These are phyloP conservation scores for Porphyrio hochstetteri DNA, from an alignment of 2,113 vertebrate genomes.

Conservation along the genomic window DNA sequence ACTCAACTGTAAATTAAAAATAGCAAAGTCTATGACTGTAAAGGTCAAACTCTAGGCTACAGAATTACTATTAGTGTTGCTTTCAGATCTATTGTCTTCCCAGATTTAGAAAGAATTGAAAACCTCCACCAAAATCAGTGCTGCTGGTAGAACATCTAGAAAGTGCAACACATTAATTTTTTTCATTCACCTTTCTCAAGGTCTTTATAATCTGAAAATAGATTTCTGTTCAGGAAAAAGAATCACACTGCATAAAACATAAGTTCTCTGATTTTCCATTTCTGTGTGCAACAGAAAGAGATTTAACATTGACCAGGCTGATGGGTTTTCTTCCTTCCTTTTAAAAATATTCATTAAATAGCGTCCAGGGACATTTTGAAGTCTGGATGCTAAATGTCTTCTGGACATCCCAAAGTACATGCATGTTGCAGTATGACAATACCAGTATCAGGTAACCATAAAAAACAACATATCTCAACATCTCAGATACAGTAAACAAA, in stretches of 20 bases:
- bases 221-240: neutral
- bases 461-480: neutral
- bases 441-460: neutral
- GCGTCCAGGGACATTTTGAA: neutral
- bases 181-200: neutral
- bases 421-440: neutral
- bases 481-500: neutral
- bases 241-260: neutral
- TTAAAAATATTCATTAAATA: neutral
- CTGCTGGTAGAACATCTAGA: neutral
- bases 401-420: neutral
- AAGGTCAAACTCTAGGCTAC: neutral
- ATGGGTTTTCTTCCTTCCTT: neutral
- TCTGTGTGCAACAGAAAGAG: neutral
- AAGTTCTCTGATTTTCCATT: neutral
- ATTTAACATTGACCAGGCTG: neutral
- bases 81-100: neutral
- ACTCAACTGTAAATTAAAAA: neutral
- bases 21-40: neutral
- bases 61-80: neutral
- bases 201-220: neutral
- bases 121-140: neutral
- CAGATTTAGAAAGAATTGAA: neutral
- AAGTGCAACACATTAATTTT: neutral
- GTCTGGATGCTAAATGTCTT: neutral